Evolutionary conservation across 2,113 vertebrate species (phyloP).

Genomic region (Petrocephalus microphthalmus): DNA sequence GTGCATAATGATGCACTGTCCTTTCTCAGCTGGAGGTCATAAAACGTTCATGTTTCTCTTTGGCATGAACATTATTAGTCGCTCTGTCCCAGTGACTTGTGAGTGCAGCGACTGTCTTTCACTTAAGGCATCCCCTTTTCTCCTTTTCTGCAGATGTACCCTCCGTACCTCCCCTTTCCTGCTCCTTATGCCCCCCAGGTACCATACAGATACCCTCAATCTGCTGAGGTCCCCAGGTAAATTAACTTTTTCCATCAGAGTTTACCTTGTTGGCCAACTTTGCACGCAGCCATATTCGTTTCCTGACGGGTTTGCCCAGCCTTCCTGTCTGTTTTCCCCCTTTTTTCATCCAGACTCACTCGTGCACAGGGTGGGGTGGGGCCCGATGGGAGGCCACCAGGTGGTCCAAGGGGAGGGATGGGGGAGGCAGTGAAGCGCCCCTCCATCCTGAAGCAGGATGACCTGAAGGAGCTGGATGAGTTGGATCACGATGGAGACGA

Average conservation of each 20-base stretch:
- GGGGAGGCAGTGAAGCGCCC: slow-evolving; percentile 76
- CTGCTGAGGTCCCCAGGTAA: slow-evolving; percentile 79
- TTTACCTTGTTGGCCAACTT: not conserved
- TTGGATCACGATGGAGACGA: slow-evolving; percentile 87
- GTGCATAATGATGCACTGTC: not conserved
- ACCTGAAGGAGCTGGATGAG: slow-evolving; percentile 88
- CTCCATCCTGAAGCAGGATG: slow-evolving; percentile 85
- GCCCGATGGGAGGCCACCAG: slow-evolving; percentile 64
- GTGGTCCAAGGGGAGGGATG: slow-evolving; percentile 60
- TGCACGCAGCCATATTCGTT: not conserved
- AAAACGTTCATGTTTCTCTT: not conserved
- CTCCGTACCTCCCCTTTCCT: slow-evolving; percentile 84
- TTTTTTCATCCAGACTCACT: slow-evolving; percentile 61
- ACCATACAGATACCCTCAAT: slow-evolving; percentile 75
- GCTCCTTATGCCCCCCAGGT: slow-evolving; percentile 81
- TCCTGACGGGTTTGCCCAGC: not conserved
- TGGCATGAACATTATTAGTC: not conserved
- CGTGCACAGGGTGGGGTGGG: slow-evolving; percentile 64
- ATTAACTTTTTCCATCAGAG: not conserved
- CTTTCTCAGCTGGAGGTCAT: not conserved
- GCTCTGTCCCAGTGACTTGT: not conserved
- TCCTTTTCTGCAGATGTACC: slow-evolving; percentile 72
- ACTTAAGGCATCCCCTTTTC: not conserved
- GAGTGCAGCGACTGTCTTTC: not conserved
- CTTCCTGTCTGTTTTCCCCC: not conserved